phyloP scores from a whole-genome alignment of 2,113 vertebrate genomes.

The Neogale vison region DNA sequence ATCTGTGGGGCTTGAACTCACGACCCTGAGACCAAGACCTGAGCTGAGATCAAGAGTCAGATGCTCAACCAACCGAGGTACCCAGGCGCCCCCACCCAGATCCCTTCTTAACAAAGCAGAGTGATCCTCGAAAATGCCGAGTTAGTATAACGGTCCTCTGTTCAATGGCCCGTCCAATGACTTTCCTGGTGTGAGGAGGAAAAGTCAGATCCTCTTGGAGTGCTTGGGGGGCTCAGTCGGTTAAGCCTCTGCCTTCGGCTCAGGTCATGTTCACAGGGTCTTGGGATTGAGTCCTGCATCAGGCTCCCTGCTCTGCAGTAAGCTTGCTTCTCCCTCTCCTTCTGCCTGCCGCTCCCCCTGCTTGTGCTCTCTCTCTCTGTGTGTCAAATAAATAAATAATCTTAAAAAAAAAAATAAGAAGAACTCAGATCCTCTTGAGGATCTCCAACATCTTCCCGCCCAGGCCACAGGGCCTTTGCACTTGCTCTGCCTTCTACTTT shows the following conservation, averaged over 20 bases:
- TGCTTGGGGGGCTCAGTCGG: too few relatives aligned
- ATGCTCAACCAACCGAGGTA: neutral
- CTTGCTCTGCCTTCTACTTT: neutral
- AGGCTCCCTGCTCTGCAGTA: too few relatives aligned
- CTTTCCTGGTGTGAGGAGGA: neutral
- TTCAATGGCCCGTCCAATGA: neutral
- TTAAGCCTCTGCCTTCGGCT: too few relatives aligned
- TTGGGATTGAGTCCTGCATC: too few relatives aligned
- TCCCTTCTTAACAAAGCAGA: neutral
- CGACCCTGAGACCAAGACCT: too few relatives aligned
- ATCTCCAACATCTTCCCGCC: neutral
- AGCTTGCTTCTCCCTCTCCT: too few relatives aligned
- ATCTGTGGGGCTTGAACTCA: neutral
- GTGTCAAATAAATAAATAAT: too few relatives aligned
- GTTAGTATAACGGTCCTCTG: neutral
- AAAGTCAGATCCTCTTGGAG: neutral
- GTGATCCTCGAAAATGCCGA: neutral
- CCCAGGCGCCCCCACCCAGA: neutral
- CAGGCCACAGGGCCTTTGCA: constrained; percentile 12
- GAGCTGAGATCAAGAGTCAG: neutral
- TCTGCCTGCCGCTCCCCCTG: too few relatives aligned
- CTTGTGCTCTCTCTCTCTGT: too few relatives aligned
- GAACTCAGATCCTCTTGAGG: neutral
- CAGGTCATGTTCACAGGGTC: too few relatives aligned
- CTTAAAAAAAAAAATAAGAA: too few relatives aligned